These are phyloP conservation scores for Mesembrinibis cayennensis DNA, from an alignment of 2,113 vertebrate species.

Conservation along the genomic window DNA sequence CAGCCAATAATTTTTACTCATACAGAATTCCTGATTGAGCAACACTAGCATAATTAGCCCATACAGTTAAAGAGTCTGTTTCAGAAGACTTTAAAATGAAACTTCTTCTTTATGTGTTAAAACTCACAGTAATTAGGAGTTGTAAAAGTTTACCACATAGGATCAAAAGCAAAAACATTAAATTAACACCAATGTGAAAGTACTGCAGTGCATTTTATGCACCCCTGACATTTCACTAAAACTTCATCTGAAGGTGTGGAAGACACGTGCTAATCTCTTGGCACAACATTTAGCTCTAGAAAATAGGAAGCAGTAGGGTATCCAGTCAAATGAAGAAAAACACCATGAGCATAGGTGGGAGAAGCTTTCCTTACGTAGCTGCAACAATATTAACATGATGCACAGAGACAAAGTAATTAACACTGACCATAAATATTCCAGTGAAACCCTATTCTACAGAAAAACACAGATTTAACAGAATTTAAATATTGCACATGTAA, in stretches of 20 bases:
- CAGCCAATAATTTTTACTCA: conserved; percentile 32
- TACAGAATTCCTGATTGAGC: background rate
- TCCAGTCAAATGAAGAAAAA: background rate
- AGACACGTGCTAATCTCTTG: background rate
- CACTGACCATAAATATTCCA: background rate
- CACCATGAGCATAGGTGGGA: background rate
- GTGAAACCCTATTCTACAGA: background rate
- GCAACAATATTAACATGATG: background rate
- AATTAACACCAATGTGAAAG: background rate
- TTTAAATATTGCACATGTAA: background rate
- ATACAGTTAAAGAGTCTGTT: background rate
- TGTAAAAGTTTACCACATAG: background rate
- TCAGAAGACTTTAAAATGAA: background rate
- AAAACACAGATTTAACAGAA: background rate
- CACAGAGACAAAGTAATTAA: background rate
- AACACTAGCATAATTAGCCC: background rate
- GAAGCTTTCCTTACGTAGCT: background rate
- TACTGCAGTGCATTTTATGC: background rate
- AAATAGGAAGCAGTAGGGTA: background rate
- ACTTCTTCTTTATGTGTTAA: background rate
- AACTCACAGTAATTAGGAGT: background rate
- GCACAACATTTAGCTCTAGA: background rate
- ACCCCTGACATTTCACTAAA: background rate
- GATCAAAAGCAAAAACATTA: conserved; percentile 5
- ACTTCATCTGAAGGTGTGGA: background rate